phyloP scores from a whole-genome alignment of 1,140 invertebrate genomes.

The Platyscapa corneri region DNA sequence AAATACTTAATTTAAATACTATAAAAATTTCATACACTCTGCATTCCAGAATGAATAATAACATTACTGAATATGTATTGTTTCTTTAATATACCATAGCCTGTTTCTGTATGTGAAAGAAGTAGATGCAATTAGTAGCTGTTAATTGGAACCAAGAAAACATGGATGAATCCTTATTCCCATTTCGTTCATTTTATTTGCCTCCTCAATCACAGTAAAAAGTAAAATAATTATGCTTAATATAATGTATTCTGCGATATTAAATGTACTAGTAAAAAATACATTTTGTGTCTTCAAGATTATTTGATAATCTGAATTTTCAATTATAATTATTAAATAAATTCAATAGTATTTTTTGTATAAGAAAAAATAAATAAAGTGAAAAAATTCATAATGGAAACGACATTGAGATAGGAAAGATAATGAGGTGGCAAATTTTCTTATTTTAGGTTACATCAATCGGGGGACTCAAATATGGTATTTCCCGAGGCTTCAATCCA shows the following conservation, averaged over 20 bases:
- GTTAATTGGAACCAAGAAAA: too few relatives aligned
- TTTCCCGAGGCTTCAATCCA: slow-evolving; percentile 65
- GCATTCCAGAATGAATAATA: too few relatives aligned
- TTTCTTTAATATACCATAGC: too few relatives aligned
- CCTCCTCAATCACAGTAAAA: neutral
- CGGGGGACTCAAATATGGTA: slow-evolving; percentile 66
- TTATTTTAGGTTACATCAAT: slow-evolving; percentile 71
- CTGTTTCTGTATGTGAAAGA: too few relatives aligned
- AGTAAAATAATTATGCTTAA: neutral
- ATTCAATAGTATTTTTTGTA: too few relatives aligned
- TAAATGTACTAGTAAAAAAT: neutral
- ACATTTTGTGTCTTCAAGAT: too few relatives aligned
- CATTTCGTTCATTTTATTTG: neutral
- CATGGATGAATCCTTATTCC: neutral
- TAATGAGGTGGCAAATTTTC: slow-evolving; percentile 14
- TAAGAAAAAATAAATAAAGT: neutral
- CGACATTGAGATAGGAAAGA: neutral
- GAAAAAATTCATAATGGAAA: neutral
- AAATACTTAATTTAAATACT: too few relatives aligned
- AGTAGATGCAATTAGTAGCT: too few relatives aligned
- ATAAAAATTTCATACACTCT: too few relatives aligned
- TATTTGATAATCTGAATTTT: too few relatives aligned
- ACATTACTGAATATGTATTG: too few relatives aligned
- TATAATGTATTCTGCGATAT: neutral
- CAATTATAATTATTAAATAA: too few relatives aligned